Base-by-base conservation (phyloP, 2,888 invertebrate species). In the Acanthoscelides obtectus region DNA sequence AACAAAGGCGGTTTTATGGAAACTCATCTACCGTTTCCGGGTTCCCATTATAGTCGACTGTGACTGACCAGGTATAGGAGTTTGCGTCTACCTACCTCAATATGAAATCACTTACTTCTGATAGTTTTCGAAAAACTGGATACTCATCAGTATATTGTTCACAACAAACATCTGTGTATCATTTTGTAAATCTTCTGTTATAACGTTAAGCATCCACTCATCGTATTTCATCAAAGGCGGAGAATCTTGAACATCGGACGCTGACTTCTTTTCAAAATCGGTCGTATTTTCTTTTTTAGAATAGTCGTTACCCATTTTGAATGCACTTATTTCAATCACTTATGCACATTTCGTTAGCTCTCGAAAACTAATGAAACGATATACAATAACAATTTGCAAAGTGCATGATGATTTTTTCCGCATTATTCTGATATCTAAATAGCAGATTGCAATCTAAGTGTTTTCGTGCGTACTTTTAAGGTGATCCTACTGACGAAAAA, bases 101-200 rank as follows among this genome's bases (percentile, higher is more conserved):
- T 66, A 1, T 22, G 20, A 4, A 68, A n/a, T n/a, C n/a, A 79
- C 79, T 77, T 74, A 79, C 79, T 75, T 77, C 71, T 75, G 74
- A 66, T 77, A 77, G 71, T 79, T 77, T 68, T 73, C 73, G 72
- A 93, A 94, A 85, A 95, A 94, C 84, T 94, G 93, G 22, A 93
- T 87, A 12, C 91, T 90, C 82, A 94, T 87, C 70, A 94, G 87
- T 71, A 94, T 88, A 83, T 94, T 93, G 82, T 95, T 94, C 19
- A 94, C 84, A 1, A 94, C 84, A 82, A 95, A 95, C 1, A 88
- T 87, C 78, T 92, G 89, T 4, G 91, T 87, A 78, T 92, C 89
- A 2, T 87, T 86, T 64, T 87, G 84, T n/a, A 92, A 86, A 79
- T 91, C 89, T 78, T 88, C 86, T 76, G 88, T 86, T 87, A 94